Base-by-base conservation (phyloP, 2,113 vertebrate genomes). In the Thunnus thynnus region DNA sequence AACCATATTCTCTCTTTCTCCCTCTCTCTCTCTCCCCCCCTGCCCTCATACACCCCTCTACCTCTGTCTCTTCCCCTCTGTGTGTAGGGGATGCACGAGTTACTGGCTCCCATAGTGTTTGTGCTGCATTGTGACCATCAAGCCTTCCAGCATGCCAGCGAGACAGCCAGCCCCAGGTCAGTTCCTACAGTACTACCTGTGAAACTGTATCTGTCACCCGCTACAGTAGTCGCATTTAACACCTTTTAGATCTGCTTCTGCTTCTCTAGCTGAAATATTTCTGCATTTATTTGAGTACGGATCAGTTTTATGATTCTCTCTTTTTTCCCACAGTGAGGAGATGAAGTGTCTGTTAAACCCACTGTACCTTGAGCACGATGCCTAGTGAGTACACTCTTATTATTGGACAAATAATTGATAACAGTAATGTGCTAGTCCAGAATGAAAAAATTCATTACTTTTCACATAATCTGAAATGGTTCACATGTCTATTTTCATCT, bases 61-160 rank as follows among this genome's bases (percentile, higher is more conserved):
- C 68, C 18, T 52, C 46, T 50, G 16, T n/a, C 47, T 62, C 10
- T 18, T 51, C 52, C 13, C 22, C n/a, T 87, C 13, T 73, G 20
- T 83, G 55, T 83, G 89, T 78, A 99, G 98, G 98, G 98, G 12
- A 99, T 99, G 98, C 98, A 99, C 20, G 98, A 99, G 94, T 89
- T 99, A 74, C 92, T 99, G 87, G 98, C 98, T 62, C 98, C 98
- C 54, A 96, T 99, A 22, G 95, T 99, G 68, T 99, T 99, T 76
- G 97, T 96, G 82, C 95, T 99, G 16, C 98, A 99, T 92, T 98
- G 97, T 93, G 98, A 99, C 93, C 97, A 99, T 91, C 98, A 99
- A 77, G 97, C 98, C 54, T 99, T 99, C 89, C 97, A 96, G 84
- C 98, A 99, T 57, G 98, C 98, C 86, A 97, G 96, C 62, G 98